These are phyloP conservation scores for Oxygymnocypris stewartii DNA, from an alignment of 2,113 vertebrate genomes.

Conservation along the genomic window DNA sequence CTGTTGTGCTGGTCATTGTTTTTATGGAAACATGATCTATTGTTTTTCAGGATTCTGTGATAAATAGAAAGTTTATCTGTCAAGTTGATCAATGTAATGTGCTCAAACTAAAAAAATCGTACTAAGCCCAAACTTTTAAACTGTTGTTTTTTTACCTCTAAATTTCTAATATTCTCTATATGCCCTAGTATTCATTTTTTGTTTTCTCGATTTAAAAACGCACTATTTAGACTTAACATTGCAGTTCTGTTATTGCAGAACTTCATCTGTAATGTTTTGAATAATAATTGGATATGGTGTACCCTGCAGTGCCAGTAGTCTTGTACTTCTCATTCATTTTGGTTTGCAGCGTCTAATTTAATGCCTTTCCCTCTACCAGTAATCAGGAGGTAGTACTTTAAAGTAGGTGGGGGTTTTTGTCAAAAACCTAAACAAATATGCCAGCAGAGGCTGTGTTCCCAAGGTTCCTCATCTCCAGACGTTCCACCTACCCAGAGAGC, in stretches of 20 bases:
- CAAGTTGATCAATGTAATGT: not conserved
- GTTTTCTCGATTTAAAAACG: no score
- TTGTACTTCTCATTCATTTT: not conserved
- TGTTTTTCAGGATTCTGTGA: not conserved
- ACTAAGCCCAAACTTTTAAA: not conserved
- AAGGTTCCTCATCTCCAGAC: conserved; percentile 45
- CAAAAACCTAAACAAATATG: conserved; percentile 7
- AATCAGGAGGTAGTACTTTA: conserved; percentile 8
- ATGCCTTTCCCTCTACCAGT: not conserved
- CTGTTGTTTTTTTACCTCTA: not conserved
- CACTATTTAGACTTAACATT: not conserved
- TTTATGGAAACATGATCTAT: not conserved
- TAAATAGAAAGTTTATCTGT: not conserved
- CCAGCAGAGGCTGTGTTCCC: conserved; percentile 14
- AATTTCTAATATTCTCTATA: no score
- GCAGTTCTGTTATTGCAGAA: not conserved
- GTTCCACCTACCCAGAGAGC: conserved; percentile 45
- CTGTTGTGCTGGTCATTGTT: not conserved
- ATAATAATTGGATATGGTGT: conserved; percentile 1
- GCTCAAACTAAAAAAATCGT: no score
- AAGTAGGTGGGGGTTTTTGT: conserved; percentile 6
- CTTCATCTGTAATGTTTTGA: conserved; percentile 4
- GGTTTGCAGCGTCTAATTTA: conserved; percentile 1
- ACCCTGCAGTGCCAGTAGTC: not conserved
- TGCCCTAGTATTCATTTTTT: no score